phyloP scores from a whole-genome alignment of 2,113 vertebrate genomes.

The Isurus oxyrinchus region DNA sequence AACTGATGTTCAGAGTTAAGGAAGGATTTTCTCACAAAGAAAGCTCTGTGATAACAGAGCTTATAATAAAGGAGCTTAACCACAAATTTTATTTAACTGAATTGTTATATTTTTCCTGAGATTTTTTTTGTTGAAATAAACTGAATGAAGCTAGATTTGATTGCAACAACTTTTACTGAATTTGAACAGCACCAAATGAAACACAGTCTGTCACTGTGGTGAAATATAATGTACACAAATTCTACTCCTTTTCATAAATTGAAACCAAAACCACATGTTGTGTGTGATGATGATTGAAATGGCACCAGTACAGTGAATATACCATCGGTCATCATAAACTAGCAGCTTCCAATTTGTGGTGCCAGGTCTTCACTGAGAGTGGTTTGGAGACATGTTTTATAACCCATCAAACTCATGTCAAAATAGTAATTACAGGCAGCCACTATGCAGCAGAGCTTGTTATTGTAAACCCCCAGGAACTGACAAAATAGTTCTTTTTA shows the following conservation, averaged over 20 bases:
- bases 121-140: not conserved
- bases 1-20: not conserved
- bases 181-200: conserved; percentile 15
- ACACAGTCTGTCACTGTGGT: conserved; percentile 21
- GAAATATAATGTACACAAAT: conserved; percentile 18
- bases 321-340: not conserved
- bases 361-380: not conserved
- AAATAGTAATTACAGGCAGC: conserved; percentile 10
- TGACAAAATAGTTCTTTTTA: conserved; percentile 20
- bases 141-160: not conserved
- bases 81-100: not conserved
- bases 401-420: not conserved
- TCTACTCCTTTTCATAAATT: conserved; percentile 10
- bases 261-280: conserved; percentile 7
- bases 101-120: not conserved
- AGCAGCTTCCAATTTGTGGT: not conserved
- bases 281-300: conserved; percentile 14
- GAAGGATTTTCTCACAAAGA: not conserved
- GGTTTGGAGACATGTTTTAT: conserved; percentile 7
- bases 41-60: not conserved
- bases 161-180: not conserved
- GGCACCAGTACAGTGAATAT: not conserved
- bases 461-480: not conserved
- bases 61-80: not conserved
- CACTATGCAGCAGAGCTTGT: not conserved